Evolutionary conservation across 2,797 vertebrate genomes (phyloP).

Genomic region (Ara ararauna): DNA sequence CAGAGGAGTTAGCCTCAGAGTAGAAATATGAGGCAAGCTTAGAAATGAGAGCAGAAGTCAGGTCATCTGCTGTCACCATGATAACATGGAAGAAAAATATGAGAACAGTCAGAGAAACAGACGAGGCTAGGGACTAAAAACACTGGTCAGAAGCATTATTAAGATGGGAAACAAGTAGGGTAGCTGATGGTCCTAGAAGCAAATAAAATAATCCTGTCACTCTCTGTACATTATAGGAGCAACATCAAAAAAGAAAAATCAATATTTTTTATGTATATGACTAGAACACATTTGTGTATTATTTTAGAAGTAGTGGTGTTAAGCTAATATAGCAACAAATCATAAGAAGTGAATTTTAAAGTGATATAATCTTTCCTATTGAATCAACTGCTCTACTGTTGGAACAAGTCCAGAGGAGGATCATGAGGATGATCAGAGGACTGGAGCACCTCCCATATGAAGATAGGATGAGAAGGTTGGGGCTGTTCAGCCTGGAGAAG

Average conservation of each 20-base stretch:
- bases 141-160: neutral
- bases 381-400: neutral
- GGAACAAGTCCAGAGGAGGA: no score
- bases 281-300: neutral
- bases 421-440: no score
- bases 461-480: no score
- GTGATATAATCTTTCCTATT: neutral
- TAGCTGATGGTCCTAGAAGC: neutral
- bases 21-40: neutral
- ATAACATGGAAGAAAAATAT: neutral
- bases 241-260: accelerated
- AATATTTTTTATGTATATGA: neutral
- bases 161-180: neutral
- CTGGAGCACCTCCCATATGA: no score
- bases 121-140: neutral
- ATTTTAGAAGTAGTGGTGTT: neutral
- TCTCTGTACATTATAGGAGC: neutral
- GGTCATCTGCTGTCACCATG: neutral
- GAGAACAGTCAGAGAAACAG: neutral
- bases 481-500: no score
- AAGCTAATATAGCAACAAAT: neutral
- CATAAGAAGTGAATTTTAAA: neutral
- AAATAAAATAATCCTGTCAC: accelerated
- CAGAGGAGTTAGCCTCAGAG: neutral
- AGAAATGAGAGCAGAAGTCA: neutral